Evolutionary conservation across 2,888 invertebrate species (phyloP).

Genomic region (Lasioglossum pauxillum): DNA sequence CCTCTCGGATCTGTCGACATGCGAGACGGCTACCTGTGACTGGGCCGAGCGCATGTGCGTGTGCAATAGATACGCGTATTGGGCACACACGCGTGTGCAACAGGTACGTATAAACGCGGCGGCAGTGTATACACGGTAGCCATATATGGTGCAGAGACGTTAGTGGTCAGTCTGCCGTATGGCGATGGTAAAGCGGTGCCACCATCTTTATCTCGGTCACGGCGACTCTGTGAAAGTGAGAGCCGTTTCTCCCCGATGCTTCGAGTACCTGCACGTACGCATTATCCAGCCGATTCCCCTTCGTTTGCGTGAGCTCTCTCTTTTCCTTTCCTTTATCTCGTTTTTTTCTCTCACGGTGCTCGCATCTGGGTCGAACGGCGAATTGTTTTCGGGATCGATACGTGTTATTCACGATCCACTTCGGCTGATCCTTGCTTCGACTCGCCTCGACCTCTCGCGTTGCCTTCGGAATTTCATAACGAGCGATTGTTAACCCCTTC

Average conservation of each 20-base stretch:
- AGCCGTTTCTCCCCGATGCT: slow-evolving; percentile 74
- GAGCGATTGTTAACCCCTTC: background rate
- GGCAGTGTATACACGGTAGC: slow-evolving; percentile 67
- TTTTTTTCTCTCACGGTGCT: slow-evolving; percentile 15
- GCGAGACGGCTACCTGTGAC: slow-evolving; percentile 69
- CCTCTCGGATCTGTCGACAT: slow-evolving; percentile 76
- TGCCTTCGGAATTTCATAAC: background rate
- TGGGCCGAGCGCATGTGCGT: slow-evolving; percentile 20
- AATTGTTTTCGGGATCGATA: slow-evolving; percentile 29
- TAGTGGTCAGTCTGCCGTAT: slow-evolving; percentile 74
- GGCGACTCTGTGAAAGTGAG: slow-evolving; percentile 84
- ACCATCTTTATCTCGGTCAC: slow-evolving; percentile 83
- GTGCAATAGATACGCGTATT: slow-evolving; percentile 16
- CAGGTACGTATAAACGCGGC: slow-evolving; percentile 13
- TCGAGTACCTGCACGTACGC: slow-evolving; percentile 60
- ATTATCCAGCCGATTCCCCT: slow-evolving; percentile 64
- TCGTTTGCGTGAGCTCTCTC: slow-evolving; percentile 66
- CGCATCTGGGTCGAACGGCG: slow-evolving; percentile 41
- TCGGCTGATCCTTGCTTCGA: too few relatives aligned
- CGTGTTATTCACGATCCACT: background rate
- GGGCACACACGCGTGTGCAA: background rate
- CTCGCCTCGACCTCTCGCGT: background rate
- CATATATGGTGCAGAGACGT: slow-evolving; percentile 77
- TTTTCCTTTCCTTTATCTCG: slow-evolving; percentile 38
- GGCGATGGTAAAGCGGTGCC: slow-evolving; percentile 73